Base-by-base conservation (phyloP, 2,797 vertebrate species). In the Pseudomugil gertrudae region DNA sequence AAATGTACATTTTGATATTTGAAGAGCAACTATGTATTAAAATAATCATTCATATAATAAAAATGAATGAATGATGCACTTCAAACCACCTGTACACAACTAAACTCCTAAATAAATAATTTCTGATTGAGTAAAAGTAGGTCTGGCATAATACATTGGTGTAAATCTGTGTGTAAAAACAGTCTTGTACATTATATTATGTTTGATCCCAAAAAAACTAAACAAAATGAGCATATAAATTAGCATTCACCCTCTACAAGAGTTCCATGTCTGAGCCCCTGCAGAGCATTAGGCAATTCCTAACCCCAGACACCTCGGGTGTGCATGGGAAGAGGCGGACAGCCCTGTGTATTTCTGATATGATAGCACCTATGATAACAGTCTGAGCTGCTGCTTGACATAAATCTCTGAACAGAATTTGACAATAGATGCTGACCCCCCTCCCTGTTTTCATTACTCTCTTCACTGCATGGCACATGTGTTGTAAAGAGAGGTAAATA, bases 281-380 rank as follows among this genome's bases (percentile, higher is more conserved):
- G 84, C 80, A 76, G 80, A 32, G 79, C 76, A 77, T 73, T 67
- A 68, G 81, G 84, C 76, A 80, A 74, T 80, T 84, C 83, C 92
- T 93, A 92, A 93, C 91, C 92, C 75, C 86, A 32, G 74, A 80
- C 87, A 82, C 79, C 81, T 87, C 85, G 56, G 72, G 80, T 85
- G 86, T 91, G 87, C 87, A 92, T 90, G 78, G 81, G 82, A 87
- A 84, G 67, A 76, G 89, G 81, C 80, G 91, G 90, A 92, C 89
- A 90, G 85, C 84, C 87, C 76, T 81, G 70, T 91, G 90, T 88
- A 88, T 89, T 89, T 87, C 83, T 90, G 76, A 88, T 88, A 87
- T 73, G 74, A 76, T 61, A 57, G 75, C 81, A 76, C 78, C 75
- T 72, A 71, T 71, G 80, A 88, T 89, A 83, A 79, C 79, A 79